Evolutionary conservation across 2,113 vertebrate genomes (phyloP).

Genomic region (Todiramphus chloris): DNA sequence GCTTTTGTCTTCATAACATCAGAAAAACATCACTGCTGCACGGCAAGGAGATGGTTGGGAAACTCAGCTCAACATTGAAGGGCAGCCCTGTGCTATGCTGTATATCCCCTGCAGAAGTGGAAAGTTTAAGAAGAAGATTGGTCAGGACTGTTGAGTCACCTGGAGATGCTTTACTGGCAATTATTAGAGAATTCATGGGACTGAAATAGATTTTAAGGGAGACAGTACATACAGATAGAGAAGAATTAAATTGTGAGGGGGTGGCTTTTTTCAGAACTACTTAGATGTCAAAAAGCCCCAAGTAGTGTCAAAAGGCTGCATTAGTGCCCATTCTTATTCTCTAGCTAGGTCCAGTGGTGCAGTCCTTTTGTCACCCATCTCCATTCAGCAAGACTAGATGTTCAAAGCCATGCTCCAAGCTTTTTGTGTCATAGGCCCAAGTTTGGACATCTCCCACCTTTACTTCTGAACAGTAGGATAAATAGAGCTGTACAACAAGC

Average conservation of each 20-base stretch:
- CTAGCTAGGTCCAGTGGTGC: background rate
- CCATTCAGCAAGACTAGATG: background rate
- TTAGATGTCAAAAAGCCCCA: background rate
- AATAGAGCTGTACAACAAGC: background rate
- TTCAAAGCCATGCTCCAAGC: background rate
- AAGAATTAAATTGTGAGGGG: background rate
- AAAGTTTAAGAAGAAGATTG: background rate
- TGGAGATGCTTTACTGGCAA: background rate
- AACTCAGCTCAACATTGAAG: background rate
- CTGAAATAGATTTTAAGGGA: background rate
- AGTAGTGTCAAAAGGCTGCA: background rate
- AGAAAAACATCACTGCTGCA: background rate
- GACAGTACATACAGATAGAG: background rate
- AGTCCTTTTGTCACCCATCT: background rate
- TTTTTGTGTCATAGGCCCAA: no score
- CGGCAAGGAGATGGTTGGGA: background rate
- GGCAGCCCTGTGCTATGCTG: background rate
- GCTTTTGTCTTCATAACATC: background rate
- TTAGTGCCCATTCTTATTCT: background rate
- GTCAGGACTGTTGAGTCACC: background rate
- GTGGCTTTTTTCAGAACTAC: background rate
- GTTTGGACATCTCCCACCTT: background rate
- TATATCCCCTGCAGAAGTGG: fast-evolving
- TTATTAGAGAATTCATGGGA: background rate
- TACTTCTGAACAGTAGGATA: background rate